phyloP scores from a whole-genome alignment of 1,140 invertebrate genomes.

The Hylaeus anthracinus region DNA sequence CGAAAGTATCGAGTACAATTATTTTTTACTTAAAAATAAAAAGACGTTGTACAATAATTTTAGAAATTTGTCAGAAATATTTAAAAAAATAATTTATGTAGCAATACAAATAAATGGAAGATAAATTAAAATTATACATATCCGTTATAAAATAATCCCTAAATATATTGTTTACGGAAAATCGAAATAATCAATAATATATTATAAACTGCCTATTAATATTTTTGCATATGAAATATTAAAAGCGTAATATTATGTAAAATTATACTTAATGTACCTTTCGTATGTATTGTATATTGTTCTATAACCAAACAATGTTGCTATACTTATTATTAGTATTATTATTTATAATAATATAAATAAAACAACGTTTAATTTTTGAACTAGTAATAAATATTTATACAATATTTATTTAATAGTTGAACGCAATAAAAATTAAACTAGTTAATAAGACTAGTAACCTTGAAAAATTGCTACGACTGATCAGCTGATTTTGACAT shows the following conservation, averaged over 20 bases:
- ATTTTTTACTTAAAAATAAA: not conserved
- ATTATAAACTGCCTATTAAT: not conserved
- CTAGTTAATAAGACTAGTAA: conserved; percentile 12
- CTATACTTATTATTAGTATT: not conserved
- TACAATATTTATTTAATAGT: not conserved
- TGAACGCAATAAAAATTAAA: not conserved
- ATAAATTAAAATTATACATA: too few relatives aligned
- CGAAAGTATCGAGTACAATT: too few relatives aligned
- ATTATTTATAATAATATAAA: not conserved
- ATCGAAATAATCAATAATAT: not conserved
- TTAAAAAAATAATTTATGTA: not conserved
- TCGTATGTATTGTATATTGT: not conserved
- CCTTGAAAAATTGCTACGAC: conserved; percentile 29
- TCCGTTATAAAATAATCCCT: not conserved
- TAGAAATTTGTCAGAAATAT: not conserved
- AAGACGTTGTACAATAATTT: not conserved
- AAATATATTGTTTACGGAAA: not conserved
- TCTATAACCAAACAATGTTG: not conserved
- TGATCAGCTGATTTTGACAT: conserved; percentile 61
- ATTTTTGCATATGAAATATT: not conserved
- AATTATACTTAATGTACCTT: not conserved
- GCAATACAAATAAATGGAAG: not conserved
- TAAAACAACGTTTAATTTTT: not conserved
- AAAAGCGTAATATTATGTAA: not conserved
- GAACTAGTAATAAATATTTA: not conserved